These are phyloP conservation scores for Phenacoccus solenopsis DNA, from an alignment of 1,140 invertebrate genomes.

Conservation along the genomic window DNA sequence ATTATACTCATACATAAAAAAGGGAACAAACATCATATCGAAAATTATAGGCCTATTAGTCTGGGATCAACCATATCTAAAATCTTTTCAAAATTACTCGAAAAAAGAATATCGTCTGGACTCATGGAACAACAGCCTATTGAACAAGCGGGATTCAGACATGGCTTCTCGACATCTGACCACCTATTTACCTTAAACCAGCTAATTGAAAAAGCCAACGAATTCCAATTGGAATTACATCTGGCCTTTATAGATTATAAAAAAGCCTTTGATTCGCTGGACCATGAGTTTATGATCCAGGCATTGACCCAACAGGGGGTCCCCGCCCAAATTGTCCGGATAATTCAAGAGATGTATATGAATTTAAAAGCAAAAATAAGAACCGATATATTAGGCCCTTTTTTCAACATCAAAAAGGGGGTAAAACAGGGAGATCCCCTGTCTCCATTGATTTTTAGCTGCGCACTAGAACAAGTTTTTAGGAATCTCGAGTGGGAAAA, in stretches of 20 bases:
- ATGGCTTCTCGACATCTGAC: conserved; percentile 24
- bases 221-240: conserved; percentile 9
- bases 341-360: background rate
- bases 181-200: conserved; percentile 18
- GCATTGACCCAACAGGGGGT: background rate
- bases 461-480: conserved; percentile 24
- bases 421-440: conserved; percentile 22
- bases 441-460: conserved; percentile 26
- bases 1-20: conserved; percentile 31
- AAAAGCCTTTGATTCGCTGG: conserved; percentile 19
- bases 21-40: conserved; percentile 27
- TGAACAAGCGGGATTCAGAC: conserved; percentile 32
- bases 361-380: background rate
- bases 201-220: conserved; percentile 21
- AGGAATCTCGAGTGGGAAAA: conserved; percentile 24
- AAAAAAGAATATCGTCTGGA: conserved; percentile 25
- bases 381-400: conserved; percentile 2
- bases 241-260: conserved; percentile 18
- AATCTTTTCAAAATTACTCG: conserved; percentile 25
- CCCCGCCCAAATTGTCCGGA: background rate
- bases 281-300: background rate
- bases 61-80: conserved; percentile 29
- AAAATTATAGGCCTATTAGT: conserved; percentile 31
- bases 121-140: conserved; percentile 28
- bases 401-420: conserved; percentile 10